Conservation (phyloP, 2,113 vertebrate species). For the Campylorhamphus procurvoides region DNA sequence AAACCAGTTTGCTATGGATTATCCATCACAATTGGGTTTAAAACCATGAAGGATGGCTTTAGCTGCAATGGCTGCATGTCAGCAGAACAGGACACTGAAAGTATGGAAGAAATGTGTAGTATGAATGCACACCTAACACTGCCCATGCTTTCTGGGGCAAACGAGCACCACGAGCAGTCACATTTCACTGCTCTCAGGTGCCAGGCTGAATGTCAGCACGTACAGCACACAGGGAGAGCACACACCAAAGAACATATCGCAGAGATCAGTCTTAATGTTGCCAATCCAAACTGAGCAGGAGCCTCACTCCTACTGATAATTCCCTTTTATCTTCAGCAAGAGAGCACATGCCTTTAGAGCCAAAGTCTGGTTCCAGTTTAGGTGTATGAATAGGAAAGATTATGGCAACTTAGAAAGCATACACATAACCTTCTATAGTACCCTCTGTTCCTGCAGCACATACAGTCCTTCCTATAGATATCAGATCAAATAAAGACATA, state of each 20-base stretch:
- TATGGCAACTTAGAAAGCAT: background rate
- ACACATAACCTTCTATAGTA: background rate
- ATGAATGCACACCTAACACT: background rate
- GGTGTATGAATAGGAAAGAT: background rate
- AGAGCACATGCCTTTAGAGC: background rate
- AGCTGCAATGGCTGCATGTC: background rate
- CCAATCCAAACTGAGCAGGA: background rate
- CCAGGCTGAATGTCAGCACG: background rate
- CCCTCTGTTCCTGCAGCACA: background rate
- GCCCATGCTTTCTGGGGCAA: background rate
- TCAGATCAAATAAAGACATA: background rate
- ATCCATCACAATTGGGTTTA: background rate
- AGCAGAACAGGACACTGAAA: background rate
- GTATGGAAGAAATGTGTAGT: accelerated
- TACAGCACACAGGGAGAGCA: background rate
- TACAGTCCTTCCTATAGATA: background rate
- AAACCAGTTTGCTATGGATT: background rate
- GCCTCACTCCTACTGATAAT: background rate
- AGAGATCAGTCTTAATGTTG: accelerated
- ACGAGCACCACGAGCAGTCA: background rate
- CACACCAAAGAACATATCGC: accelerated
- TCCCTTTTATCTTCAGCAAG: background rate
- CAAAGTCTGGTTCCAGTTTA: background rate
- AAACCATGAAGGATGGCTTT: background rate
- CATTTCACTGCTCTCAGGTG: background rate